phyloP scores from a whole-genome alignment of 2,113 vertebrate genomes.

The Rhinolophus ferrumequinum region DNA sequence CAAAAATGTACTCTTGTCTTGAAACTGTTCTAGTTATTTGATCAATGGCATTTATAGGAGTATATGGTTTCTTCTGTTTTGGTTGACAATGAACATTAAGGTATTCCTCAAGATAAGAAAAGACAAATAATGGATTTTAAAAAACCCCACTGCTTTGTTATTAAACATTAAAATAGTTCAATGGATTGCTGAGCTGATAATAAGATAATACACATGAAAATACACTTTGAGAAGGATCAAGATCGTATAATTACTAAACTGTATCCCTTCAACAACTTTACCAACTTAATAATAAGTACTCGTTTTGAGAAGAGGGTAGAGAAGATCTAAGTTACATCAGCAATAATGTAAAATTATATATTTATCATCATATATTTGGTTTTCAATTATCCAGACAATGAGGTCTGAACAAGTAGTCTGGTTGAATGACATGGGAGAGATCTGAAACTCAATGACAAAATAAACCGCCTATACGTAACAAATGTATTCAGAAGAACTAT shows the following conservation, averaged over 20 bases:
- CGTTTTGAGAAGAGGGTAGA: neutral
- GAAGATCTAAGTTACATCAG: neutral
- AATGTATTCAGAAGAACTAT: neutral
- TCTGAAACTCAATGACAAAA: neutral
- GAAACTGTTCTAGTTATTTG: neutral
- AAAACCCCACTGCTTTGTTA: neutral
- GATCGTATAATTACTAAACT: neutral
- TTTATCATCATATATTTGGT: neutral
- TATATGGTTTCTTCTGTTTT: neutral
- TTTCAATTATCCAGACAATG: neutral
- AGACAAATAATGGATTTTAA: neutral
- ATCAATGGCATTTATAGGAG: neutral
- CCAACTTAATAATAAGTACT: neutral
- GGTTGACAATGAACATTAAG: neutral
- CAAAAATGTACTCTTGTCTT: slow-evolving; percentile 30
- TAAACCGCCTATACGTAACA: neutral
- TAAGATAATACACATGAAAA: neutral
- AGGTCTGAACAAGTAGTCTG: neutral
- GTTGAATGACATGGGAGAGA: neutral
- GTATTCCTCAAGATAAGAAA: neutral
- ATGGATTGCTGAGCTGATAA: neutral
- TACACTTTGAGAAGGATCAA: neutral
- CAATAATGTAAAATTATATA: neutral
- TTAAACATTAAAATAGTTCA: neutral
- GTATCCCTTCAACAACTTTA: neutral